These are phyloP conservation scores for Aporophyla nigra DNA, from an alignment of 2,888 invertebrate genomes.

Conservation along the genomic window DNA sequence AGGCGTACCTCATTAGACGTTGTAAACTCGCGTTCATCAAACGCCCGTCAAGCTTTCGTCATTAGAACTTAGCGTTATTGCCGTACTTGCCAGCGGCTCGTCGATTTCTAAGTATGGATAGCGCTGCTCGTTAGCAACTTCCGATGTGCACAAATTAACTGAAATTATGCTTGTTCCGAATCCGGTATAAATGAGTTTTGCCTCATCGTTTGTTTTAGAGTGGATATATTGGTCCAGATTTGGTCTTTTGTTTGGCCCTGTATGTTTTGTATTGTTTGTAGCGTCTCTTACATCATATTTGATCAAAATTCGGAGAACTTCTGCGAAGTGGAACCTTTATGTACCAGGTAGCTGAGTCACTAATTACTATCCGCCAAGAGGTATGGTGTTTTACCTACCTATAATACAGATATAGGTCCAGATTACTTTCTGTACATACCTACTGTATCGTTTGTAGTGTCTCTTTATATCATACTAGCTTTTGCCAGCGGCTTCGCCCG, in stretches of 20 bases:
- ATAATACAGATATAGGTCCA: too few species aligned
- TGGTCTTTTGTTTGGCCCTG: background rate
- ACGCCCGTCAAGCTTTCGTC: constrained; percentile 50
- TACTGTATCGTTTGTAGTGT: too few species aligned
- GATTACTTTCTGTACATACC: too few species aligned
- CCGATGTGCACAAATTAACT: constrained; percentile 42
- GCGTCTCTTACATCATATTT: background rate
- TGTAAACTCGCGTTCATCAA: constrained; percentile 48
- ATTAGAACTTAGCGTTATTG: constrained; percentile 51
- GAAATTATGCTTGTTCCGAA: constrained; percentile 37
- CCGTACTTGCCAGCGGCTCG: constrained; percentile 43
- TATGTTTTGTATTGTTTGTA: constrained; percentile 14
- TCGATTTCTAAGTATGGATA: constrained; percentile 59
- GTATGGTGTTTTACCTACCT: too few species aligned
- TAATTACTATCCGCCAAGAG: too few species aligned
- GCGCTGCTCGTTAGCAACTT: constrained; percentile 52
- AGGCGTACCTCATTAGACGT: constrained; percentile 52
- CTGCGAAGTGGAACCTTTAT: background rate
- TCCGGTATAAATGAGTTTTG: constrained; percentile 29
- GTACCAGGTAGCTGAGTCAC: background rate
- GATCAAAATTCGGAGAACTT: background rate
- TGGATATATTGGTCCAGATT: background rate
- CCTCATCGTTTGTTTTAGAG: constrained; percentile 12
- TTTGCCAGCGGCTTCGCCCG: too few species aligned
- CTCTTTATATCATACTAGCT: too few species aligned